phyloP scores from a whole-genome alignment of 2,797 vertebrate genomes.

The Zalophus californianus region DNA sequence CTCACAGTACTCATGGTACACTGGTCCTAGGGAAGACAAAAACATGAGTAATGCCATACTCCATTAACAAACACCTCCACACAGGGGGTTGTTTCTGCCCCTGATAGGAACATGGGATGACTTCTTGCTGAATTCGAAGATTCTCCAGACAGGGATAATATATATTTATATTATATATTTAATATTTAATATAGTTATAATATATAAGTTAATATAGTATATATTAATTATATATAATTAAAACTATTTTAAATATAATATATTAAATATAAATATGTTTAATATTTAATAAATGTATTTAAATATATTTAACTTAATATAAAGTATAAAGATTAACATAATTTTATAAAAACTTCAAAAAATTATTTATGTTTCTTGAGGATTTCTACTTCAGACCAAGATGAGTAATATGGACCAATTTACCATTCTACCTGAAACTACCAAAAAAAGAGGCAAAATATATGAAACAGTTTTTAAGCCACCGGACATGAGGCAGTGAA shows the following conservation, averaged over 20 bases:
- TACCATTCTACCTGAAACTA: background rate
- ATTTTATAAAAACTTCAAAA: background rate
- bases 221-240: no score
- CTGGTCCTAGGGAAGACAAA: conserved; percentile 89
- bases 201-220: background rate
- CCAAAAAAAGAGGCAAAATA: background rate
- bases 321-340: conserved; percentile 6
- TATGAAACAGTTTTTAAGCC: background rate
- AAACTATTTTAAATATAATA: no score
- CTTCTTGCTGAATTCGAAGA: background rate
- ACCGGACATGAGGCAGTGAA: background rate
- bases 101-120: background rate
- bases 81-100: background rate
- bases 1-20: conserved; percentile 96
- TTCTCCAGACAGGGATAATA: background rate
- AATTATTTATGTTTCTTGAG: background rate
- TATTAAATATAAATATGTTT: no score
- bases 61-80: background rate
- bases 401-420: background rate
- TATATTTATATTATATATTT: background rate
- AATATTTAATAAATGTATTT: no score
- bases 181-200: background rate
- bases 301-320: conserved; percentile 1
- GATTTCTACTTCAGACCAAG: conserved; percentile 44
- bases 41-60: background rate